A percentile compares a stretch with the other conserved stretches of the same genome.
Evolutionary conservation across 1,140 invertebrate genomes (phyloP).

Genomic region (Drosophila novamexicana): DNA sequence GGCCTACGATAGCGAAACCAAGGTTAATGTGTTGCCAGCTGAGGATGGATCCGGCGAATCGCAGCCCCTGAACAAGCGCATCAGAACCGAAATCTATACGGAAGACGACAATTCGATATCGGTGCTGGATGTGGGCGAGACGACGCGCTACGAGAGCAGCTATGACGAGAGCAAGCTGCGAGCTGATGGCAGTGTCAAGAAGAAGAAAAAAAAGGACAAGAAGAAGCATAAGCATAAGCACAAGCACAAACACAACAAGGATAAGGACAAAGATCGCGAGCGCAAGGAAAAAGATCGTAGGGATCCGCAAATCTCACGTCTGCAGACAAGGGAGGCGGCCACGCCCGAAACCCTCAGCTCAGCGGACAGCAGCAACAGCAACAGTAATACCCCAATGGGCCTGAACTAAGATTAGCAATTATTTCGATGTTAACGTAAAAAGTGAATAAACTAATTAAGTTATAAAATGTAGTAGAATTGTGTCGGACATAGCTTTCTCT

Average conservation of each 20-base stretch:
- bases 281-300: slow-evolving; percentile 82
- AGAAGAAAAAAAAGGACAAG: slow-evolving; percentile 93
- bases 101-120: slow-evolving; percentile 71
- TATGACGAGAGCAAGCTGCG: slow-evolving; percentile 67
- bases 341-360: slow-evolving; percentile 87
- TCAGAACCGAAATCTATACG: slow-evolving; percentile 52
- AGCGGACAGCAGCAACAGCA: slow-evolving; percentile 85
- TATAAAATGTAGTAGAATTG: too few species aligned
- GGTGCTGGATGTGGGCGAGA: slow-evolving; percentile 62
- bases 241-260: slow-evolving; percentile 92
- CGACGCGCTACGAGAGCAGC: slow-evolving; percentile 61
- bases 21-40: slow-evolving; percentile 38
- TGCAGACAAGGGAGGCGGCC: slow-evolving; percentile 85
- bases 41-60: slow-evolving; percentile 39
- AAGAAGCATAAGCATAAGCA: slow-evolving; percentile 93
- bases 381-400: slow-evolving; percentile 59
- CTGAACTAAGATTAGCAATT: slow-evolving; percentile 49
- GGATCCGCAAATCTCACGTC: slow-evolving; percentile 83
- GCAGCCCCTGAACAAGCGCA: slow-evolving; percentile 52
- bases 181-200: slow-evolving; percentile 85
- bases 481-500: too few species aligned
- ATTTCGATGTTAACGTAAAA: neutral
- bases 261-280: slow-evolving; percentile 86
- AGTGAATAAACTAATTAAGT: slow-evolving; percentile 7
- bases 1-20: slow-evolving; percentile 62